phyloP scores from a whole-genome alignment of 2,797 vertebrate species.

The Sternarchorhynchus goeldii region DNA sequence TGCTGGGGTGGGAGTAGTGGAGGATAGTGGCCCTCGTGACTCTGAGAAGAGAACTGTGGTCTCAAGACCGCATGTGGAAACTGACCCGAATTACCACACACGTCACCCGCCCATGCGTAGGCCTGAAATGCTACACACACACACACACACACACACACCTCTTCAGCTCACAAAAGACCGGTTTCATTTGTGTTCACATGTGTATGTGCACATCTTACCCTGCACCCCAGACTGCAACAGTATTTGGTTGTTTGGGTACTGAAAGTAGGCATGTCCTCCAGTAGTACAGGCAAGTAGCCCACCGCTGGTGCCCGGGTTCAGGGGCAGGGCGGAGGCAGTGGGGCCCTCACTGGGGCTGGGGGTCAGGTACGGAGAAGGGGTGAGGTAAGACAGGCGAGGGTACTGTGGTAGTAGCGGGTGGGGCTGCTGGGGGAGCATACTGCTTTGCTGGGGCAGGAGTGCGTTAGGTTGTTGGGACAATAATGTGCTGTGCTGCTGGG shows the following conservation, averaged over 20 bases:
- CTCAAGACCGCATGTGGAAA: slow-evolving; percentile 60
- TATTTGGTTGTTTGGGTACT: slow-evolving; percentile 72
- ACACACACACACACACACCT: slow-evolving; percentile 31
- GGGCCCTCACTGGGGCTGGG: slow-evolving; percentile 72
- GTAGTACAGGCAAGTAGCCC: slow-evolving; percentile 71
- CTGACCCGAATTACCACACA: slow-evolving; percentile 68
- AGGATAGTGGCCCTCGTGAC: slow-evolving; percentile 50
- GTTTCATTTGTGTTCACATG: not conserved
- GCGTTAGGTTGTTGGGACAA: slow-evolving; percentile 56
- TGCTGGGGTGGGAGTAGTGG: slow-evolving; percentile 59
- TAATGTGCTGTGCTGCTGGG: slow-evolving; percentile 53
- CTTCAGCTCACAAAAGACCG: not conserved
- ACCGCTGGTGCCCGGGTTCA: slow-evolving; percentile 66
- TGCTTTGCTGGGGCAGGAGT: slow-evolving; percentile 58
- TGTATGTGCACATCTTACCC: slow-evolving; percentile 63
- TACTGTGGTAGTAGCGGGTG: slow-evolving; percentile 58
- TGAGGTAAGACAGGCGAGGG: slow-evolving; percentile 73
- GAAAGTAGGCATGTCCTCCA: slow-evolving; percentile 72
- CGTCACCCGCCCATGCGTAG: slow-evolving; percentile 73
- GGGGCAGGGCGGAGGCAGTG: slow-evolving; percentile 71
- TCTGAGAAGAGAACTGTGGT: slow-evolving; percentile 54
- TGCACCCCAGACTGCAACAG: slow-evolving; percentile 76
- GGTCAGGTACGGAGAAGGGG: slow-evolving; percentile 73
- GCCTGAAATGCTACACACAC: slow-evolving; percentile 66
- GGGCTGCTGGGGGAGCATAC: slow-evolving; percentile 41